phyloP scores from a whole-genome alignment of 2,888 invertebrate genomes.

The Zonitis immaculata region DNA sequence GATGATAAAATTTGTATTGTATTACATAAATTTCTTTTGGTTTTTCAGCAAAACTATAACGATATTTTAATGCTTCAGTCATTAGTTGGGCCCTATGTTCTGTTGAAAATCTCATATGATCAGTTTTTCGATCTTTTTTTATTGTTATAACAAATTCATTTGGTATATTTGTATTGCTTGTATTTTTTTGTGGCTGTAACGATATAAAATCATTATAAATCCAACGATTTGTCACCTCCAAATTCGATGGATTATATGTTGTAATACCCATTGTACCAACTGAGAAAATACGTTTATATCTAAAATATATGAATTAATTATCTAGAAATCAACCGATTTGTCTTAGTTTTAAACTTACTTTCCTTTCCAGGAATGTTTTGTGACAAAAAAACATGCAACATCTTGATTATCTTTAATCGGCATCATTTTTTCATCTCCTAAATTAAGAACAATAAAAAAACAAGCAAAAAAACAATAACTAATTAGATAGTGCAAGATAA shows the following conservation, averaged over 20 bases:
- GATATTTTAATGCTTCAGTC: slow-evolving; percentile 81
- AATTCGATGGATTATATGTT: slow-evolving; percentile 89
- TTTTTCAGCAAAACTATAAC: slow-evolving; percentile 75
- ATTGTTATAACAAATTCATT: slow-evolving; percentile 77
- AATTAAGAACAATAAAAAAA: slow-evolving; percentile 1
- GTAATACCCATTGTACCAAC: slow-evolving; percentile 93
- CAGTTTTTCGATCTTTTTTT: slow-evolving; percentile 85
- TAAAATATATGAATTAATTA: slow-evolving; percentile 38
- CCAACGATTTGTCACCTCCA: slow-evolving; percentile 94
- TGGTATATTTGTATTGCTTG: slow-evolving; percentile 47
- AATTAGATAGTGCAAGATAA: too few relatives aligned
- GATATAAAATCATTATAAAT: slow-evolving; percentile 51
- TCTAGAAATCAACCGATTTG: background rate
- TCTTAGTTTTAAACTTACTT: slow-evolving; percentile 58
- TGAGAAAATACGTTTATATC: slow-evolving; percentile 95
- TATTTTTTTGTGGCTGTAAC: slow-evolving; percentile 46
- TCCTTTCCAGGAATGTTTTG: slow-evolving; percentile 98
- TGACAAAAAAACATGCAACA: slow-evolving; percentile 93
- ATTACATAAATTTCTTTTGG: slow-evolving; percentile 71
- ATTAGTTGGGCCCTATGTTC: slow-evolving; percentile 91
- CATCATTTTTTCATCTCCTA: slow-evolving; percentile 61
- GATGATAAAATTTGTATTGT: background rate
- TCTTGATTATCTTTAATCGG: slow-evolving; percentile 90
- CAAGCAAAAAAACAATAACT: background rate
- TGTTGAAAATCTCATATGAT: slow-evolving; percentile 94